Evolutionary conservation across 2,797 vertebrate genomes (phyloP), one percentile per base, ranked within the genome.

Genomic region (Acipenser transmontanus): DNA sequence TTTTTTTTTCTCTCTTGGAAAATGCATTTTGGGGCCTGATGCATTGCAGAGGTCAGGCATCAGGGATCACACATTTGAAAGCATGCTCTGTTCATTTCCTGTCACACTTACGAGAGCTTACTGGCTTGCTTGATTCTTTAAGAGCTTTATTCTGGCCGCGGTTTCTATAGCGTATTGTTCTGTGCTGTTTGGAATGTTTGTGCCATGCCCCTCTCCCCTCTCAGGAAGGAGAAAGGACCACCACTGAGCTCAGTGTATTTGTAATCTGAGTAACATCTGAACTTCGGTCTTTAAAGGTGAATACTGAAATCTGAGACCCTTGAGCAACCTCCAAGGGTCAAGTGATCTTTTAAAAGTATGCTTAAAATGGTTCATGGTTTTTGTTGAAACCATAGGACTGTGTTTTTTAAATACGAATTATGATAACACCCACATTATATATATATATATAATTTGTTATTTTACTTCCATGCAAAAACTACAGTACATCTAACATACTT

Each of bases 121-220:
- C 34, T 34, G 34, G 34, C 34, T 34, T 34, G 34, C 34, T 34
- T 34, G 34, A 34, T 34, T 34, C 34, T 34, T 34, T 56, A 51
- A 70, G 72, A 75, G 66, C 65, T 71, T 62, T 76, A 66, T 34
- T 57, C 61, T 72, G 72, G 69, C 71, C 61, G 67, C 51, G 61
- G 54, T 20, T 66, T 54, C 52, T 54, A 54, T 54, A 70, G 66
- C 50, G 52, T 71, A 71, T 73, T 80, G 72, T 77, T 68, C 47
- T 1, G 56, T 68, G 64, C 73, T 80, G 74, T 79, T 79, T 79
- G 76, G 71, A 50, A 66, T 66, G 72, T 79, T 82, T 82, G 73
- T 82, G 64, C 49, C 14, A 47, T 65, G 63, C 63, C 10, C 50
- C 70, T 68, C 68, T 67, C 59, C 62, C 51, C 63, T 67, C 70